Base-by-base conservation (phyloP, 2,113 vertebrate species). In the Phalacrocorax carbo region DNA sequence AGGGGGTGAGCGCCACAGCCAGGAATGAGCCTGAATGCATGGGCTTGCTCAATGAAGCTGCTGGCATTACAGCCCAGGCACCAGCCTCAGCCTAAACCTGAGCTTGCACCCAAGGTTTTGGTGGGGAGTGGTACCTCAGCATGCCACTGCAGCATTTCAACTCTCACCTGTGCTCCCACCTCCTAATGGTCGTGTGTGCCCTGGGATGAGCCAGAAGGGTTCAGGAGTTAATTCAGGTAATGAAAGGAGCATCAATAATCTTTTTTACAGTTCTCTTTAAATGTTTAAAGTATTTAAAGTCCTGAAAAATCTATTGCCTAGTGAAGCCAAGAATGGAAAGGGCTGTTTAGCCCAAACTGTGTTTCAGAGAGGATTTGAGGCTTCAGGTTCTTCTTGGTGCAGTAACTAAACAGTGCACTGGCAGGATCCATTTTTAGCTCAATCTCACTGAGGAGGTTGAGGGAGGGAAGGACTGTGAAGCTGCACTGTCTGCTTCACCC, bases 241-340 rank as follows among this genome's bases (percentile, higher is more conserved):
- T 44, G 48, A 44, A 62, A 78, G 32, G 49, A 21, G 11, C 6
- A 48, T 55, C 42, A 51, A 17, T 71, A 71, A 26, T 38, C 30
- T 89, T 25, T 91, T 75, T 26, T 0, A 40, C 5, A 49, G 11
- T 52, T 91, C 8, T 40, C 10, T 73, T 95, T 26, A 66, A 65
- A 60, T 44, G 21, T 70, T 84, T 73, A 3, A 76, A 52, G 20
- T 88, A 57, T 86, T 79, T 88, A 10, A 80, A 70, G 54, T 69
- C 22, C 57, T 92, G 65, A 89, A 91, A 94, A 73, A 81, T 62
- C 70, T 80, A 15, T 81, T 78, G 55, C 42, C 13, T 62, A 68
- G 32, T 58, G 27, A 70, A 49, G 38, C 34, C 10, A 32, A 58
- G 34, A 73, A 58, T 25, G 9, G 27, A 48, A 93, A 83, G 2